A percentile compares a stretch with the other conserved stretches of the same genome.
phyloP scores from a whole-genome alignment of 2,888 invertebrate genomes.

The Amblyjoppa proteus region DNA sequence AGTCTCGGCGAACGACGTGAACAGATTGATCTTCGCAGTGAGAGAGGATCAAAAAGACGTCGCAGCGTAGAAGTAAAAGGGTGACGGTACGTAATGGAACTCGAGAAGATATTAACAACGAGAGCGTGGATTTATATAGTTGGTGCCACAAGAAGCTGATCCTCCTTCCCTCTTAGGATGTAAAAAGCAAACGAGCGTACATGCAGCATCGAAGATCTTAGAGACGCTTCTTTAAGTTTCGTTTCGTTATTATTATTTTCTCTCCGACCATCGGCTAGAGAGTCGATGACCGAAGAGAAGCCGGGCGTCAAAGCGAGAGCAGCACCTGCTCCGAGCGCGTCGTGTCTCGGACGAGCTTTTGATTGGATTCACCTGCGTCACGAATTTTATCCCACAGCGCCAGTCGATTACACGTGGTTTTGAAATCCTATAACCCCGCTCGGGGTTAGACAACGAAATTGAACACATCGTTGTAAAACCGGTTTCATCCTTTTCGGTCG shows the following conservation, averaged over 20 bases:
- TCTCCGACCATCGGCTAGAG: slow-evolving; percentile 32
- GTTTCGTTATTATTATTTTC: slow-evolving; percentile 11
- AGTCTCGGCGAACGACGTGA: slow-evolving; percentile 36
- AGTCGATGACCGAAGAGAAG: slow-evolving; percentile 57
- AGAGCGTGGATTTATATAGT: slow-evolving; percentile 10
- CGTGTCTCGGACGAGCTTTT: slow-evolving; percentile 68
- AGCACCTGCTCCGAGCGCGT: slow-evolving; percentile 71
- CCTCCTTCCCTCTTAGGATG: slow-evolving; percentile 28
- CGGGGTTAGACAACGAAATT: neutral
- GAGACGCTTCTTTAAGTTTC: slow-evolving; percentile 18
- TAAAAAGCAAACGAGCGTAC: slow-evolving; percentile 41
- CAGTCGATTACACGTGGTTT: slow-evolving; percentile 49
- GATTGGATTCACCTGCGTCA: slow-evolving; percentile 78
- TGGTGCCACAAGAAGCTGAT: slow-evolving; percentile 29
- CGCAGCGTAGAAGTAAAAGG: slow-evolving; percentile 9
- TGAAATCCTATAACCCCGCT: slow-evolving; percentile 43
- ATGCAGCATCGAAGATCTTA: slow-evolving; percentile 3
- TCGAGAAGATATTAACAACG: slow-evolving; percentile 63
- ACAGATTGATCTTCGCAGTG: slow-evolving; percentile 61
- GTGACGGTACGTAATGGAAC: slow-evolving; percentile 55
- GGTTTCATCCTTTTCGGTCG: neutral
- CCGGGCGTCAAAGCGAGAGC: slow-evolving; percentile 51
- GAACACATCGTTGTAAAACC: slow-evolving; percentile 11
- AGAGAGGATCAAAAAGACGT: slow-evolving; percentile 25
- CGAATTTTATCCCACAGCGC: slow-evolving; percentile 47